Base-by-base conservation (phyloP, 2,888 invertebrate species). In the Eupithecia exiguata region DNA sequence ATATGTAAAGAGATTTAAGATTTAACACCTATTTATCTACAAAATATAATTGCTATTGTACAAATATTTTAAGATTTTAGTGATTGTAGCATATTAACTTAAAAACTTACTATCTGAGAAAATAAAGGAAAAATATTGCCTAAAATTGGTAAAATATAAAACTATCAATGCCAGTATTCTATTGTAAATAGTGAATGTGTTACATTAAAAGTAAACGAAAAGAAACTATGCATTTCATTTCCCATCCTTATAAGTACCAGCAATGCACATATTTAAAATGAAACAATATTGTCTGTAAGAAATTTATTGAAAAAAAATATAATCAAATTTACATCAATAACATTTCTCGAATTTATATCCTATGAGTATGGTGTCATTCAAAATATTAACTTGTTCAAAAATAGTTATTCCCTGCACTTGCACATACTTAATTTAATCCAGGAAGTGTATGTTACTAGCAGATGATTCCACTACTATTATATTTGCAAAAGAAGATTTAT, bases 161-260 rank as follows among this genome's bases (percentile, higher is more conserved):
- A 88, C 87, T 88, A 89, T 92, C 87, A 90, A 92, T 91, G 92
- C 93, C 94, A 94, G 94, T 94, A 94, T 94, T 94, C 91, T 91
- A 93, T 87, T 93, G 93, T 94, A 94, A 91, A 94, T 93, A 93
- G 81, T 90, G 84, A 90, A 91, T 92, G 86, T 91, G 92, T 93
- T 93, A 91, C 85, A 92, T 90, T 93, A 92, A 92, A 92, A 82
- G 85, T 85, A 90, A 91, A 90, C 88, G 84, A 89, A 90, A 88
- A 83, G 77, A 82, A 82, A 71, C 76, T 77, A 62, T 76, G 84
- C 76, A 83, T 83, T 90, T 89, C 89, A 75, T 71, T 76, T 66
- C 40, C 62, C 35, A n/a, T 38, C 38, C 36, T 14, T 43, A 30
- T 30, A n/a, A 49, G 49, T 74, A 79, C 77, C 18, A 40, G 4